Conservation (phyloP, 2,113 vertebrate species). For the Tragelaphus imberbis region DNA sequence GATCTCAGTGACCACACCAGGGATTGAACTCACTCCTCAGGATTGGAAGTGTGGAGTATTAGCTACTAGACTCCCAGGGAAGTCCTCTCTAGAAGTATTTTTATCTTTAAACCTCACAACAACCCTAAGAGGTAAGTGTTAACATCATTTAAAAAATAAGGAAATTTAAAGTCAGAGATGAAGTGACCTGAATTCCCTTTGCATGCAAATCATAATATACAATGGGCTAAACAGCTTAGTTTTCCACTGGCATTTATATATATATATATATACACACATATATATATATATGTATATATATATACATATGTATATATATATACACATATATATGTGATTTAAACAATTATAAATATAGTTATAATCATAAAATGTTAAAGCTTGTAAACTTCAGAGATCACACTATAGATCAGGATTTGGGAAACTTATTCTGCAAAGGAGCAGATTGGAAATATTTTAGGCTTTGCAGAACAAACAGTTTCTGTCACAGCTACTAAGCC, state of each 20-base stretch:
- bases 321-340: neutral
- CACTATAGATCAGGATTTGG: neutral
- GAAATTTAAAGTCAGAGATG: neutral
- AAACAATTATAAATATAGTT: neutral
- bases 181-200: neutral
- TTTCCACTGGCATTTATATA: neutral
- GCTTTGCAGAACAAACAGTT: neutral
- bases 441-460: neutral
- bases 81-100: neutral
- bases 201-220: neutral
- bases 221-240: neutral
- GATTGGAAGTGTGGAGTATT: neutral
- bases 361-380: neutral
- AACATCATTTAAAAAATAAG: neutral
- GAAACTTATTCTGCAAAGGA: neutral
- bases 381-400: neutral
- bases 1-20: neutral
- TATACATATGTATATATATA: rapidly evolving
- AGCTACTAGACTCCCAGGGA: neutral
- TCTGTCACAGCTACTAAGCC: neutral
- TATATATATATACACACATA: too few relatives aligned
- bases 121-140: neutral
- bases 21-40: neutral
- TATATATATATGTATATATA: too few relatives aligned
- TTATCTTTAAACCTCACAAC: neutral